Evolutionary conservation across 1,140 invertebrate genomes (phyloP), one percentile per base, ranked within the genome.

Genomic region (Parapsyche elsis): DNA sequence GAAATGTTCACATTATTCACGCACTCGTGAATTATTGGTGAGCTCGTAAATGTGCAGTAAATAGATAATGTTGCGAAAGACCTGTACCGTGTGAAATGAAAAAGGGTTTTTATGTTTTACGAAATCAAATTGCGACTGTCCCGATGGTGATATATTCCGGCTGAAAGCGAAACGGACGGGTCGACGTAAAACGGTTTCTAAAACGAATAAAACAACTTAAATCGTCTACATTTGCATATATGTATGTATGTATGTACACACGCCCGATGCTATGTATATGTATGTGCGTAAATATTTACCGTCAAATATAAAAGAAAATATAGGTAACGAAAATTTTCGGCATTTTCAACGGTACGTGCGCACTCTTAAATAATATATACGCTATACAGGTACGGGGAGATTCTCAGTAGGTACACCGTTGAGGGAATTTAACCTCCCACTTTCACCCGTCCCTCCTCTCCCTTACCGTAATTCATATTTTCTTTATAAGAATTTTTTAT

Each of bases 101-200:
- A 67, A 67, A 67, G 64, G 64, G 64, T 67, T 67, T 67, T 67
- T 67, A 67, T 67, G 64, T 67, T 67, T 67, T 67, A 30, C 64
- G 64, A 67, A 67, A 67, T 67, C 64, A 67, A 67, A 67, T 67
- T 67, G 64, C 24, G 64, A 67, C 64, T 67, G 64, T 67, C 64
- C 64, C 64, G 64, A 67, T 67, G 19, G 64, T 67, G 64, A 67
- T 67, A 67, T 67, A 67, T 67, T 67, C 64, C 10, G 19, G 24
- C 64, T 67, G 21, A 67, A 67, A 67, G 24, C 64, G 64, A 67
- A 12, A 26, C 64, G 64, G 64, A 67, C 19, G 64, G 64, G 64
- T 67, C 64, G 21, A 26, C 64, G 64, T 23, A 67, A 67, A 67
- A 67, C 64, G 64, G 64, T 67, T 67, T 67, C 64, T 67, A 67